Conservation (phyloP, 1,140 invertebrate species). For the Phocides pigmalion region DNA sequence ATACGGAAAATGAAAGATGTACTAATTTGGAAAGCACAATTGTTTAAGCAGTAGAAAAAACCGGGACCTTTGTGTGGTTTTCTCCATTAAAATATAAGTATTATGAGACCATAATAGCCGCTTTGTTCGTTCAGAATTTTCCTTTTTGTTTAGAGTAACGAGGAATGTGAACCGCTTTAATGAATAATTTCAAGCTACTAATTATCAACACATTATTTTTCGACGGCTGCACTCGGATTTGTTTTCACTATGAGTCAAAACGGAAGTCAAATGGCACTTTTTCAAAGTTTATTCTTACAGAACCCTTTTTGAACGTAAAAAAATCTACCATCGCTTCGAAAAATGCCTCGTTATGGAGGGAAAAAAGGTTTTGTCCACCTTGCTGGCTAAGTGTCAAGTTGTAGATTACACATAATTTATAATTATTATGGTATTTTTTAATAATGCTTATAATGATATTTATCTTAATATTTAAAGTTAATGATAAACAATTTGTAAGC, state of each 20-base stretch:
- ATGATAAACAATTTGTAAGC: no score
- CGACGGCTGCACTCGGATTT: neutral
- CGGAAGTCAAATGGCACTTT: no score
- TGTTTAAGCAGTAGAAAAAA: slow-evolving; percentile 6
- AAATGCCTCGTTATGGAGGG: no score
- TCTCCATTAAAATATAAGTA: slow-evolving; percentile 13
- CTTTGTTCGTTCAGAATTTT: slow-evolving; percentile 15
- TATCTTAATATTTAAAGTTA: no score
- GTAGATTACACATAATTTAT: no score
- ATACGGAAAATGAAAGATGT: no score
- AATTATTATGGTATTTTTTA: no score
- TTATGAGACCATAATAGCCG: slow-evolving; percentile 10
- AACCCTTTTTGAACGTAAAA: no score
- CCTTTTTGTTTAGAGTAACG: slow-evolving; percentile 14
- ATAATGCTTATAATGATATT: no score
- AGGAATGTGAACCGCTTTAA: slow-evolving; percentile 4
- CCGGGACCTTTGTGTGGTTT: slow-evolving; percentile 6
- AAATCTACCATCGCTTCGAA: no score
- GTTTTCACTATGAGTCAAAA: neutral
- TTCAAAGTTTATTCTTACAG: no score
- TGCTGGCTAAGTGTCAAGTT: no score
- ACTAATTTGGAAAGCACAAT: neutral
- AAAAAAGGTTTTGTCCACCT: neutral
- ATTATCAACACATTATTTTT: neutral
- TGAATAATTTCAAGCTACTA: neutral